Conservation (phyloP, 2,797 vertebrate genomes). For the Neosilurus hyrtlii region DNA sequence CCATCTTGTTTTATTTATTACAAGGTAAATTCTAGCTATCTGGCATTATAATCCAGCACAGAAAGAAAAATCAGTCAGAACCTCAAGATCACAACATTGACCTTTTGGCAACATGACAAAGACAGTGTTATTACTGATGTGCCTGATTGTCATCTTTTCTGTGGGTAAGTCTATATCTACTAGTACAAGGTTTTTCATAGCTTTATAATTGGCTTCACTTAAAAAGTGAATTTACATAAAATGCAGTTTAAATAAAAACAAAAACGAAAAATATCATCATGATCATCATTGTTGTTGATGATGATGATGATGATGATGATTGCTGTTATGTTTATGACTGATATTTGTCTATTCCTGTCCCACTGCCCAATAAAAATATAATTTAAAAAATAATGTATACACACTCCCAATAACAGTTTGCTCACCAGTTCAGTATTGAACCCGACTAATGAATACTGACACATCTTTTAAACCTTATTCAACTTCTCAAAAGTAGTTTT, state of each 20-base stretch:
- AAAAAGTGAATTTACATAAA: background rate
- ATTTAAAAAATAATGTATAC: background rate
- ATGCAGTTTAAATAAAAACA: background rate
- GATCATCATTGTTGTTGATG: too few species aligned
- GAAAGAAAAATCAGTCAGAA: background rate
- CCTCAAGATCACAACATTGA: background rate
- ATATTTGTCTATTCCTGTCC: background rate
- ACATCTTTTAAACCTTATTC: background rate
- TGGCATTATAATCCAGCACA: background rate
- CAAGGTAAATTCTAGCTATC: background rate
- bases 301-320: too few species aligned
- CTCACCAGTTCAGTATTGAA: background rate
- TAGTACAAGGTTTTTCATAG: background rate
- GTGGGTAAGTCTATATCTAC: constrained; percentile 50
- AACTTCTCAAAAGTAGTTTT: background rate
- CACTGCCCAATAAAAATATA: background rate
- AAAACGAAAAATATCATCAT: background rate
- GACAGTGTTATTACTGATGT: constrained; percentile 52
- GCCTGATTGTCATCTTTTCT: constrained; percentile 49
- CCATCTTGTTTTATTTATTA: background rate
- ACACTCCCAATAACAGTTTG: background rate
- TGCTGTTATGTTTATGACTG: background rate
- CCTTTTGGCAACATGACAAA: constrained; percentile 44
- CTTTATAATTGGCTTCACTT: background rate
- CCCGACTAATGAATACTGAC: background rate